Conservation (phyloP, 2,797 vertebrate species). For the Phoxinus dragarum region DNA sequence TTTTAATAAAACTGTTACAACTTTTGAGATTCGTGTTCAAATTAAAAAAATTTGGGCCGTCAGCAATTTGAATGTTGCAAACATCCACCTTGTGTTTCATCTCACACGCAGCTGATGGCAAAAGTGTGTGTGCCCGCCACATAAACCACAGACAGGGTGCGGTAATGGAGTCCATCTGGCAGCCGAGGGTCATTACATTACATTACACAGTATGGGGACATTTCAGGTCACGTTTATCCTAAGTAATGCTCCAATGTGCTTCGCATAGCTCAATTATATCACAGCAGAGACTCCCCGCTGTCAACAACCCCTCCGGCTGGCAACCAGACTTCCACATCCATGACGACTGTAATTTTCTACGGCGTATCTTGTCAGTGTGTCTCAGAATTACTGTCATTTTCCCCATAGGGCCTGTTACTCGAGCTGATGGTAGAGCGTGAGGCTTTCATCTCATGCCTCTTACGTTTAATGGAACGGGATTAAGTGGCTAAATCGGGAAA, state of each 20-base stretch:
- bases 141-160: conserved; percentile 1
- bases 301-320: conserved; percentile 11
- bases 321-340: conserved; percentile 13
- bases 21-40: neutral
- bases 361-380: conserved; percentile 30
- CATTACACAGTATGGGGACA: conserved; percentile 9
- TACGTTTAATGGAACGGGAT: conserved; percentile 43
- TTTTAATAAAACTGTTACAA: neutral
- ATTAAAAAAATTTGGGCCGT: neutral
- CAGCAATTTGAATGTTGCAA: conserved; percentile 1
- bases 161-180: conserved; percentile 14
- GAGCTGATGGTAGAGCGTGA: conserved; percentile 32
- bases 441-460: conserved; percentile 31
- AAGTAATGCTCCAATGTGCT: conserved; percentile 8
- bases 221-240: conserved; percentile 29
- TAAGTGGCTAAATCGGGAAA: conserved; percentile 41
- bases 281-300: conserved; percentile 21
- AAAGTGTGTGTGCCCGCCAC: neutral
- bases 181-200: conserved; percentile 25
- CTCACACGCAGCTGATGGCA: neutral
- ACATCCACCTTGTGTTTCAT: neutral
- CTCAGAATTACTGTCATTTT: conserved; percentile 54
- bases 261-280: conserved; percentile 38
- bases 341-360: conserved; percentile 32
- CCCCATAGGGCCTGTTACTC: conserved; percentile 9